Evolutionary conservation across 1,140 invertebrate species (phyloP).

Genomic region (Lasaia peninsularis): DNA sequence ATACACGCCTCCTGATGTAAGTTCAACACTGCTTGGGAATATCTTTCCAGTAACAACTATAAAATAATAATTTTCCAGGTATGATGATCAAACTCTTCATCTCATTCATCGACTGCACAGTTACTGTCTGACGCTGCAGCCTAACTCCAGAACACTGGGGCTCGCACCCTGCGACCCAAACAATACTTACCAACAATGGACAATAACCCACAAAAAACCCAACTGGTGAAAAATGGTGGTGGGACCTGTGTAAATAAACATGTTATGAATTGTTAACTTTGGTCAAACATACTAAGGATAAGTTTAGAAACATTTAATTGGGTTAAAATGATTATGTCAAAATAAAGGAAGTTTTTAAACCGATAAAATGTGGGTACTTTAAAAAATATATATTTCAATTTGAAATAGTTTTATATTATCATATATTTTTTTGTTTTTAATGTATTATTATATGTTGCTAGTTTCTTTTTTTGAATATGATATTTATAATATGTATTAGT

Average conservation of each 20-base stretch:
- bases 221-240: conserved; percentile 77
- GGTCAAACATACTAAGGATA: conserved; percentile 4
- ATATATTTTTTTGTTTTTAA: neutral
- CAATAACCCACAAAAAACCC: conserved; percentile 87
- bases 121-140: conserved; percentile 92
- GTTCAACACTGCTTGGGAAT: too few relatives aligned
- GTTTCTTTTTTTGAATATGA: too few relatives aligned
- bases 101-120: conserved; percentile 88
- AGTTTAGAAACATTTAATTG: neutral
- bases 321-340: too few relatives aligned
- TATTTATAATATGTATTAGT: neutral
- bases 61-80: conserved; percentile 76
- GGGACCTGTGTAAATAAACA: conserved; percentile 6
- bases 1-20: neutral
- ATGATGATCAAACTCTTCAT: conserved; percentile 78
- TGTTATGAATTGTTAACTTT: conserved; percentile 14
- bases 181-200: conserved; percentile 93
- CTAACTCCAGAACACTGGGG: conserved; percentile 86
- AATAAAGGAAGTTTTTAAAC: too few relatives aligned
- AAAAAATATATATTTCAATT: too few relatives aligned
- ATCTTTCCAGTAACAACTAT: neutral
- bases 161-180: conserved; percentile 89
- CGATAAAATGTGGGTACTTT: too few relatives aligned
- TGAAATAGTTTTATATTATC: conserved; percentile 12
- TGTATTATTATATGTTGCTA: neutral